phyloP scores from a whole-genome alignment of 2,113 vertebrate genomes.

The Clarias batrachus region DNA sequence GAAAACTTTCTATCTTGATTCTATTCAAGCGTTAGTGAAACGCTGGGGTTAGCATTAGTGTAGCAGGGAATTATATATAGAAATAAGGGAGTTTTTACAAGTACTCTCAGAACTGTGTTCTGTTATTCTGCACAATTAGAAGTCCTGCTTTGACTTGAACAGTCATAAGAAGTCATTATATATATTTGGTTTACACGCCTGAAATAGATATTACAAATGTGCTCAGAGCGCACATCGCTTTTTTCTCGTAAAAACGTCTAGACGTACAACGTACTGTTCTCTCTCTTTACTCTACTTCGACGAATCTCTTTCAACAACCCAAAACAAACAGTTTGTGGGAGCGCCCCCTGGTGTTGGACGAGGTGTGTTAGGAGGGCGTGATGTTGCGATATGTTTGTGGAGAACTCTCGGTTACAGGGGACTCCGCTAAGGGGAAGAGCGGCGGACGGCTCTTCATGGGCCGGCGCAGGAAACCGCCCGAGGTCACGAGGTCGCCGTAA shows the following conservation, averaged over 20 bases:
- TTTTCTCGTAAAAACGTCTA: background rate
- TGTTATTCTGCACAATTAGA: no score
- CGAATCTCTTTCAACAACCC: background rate
- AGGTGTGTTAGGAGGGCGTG: constrained; percentile 15
- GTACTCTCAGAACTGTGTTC: no score
- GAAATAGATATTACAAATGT: background rate
- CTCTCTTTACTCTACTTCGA: background rate
- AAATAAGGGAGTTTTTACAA: no score
- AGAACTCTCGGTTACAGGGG: constrained; percentile 58
- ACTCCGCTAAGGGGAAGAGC: constrained; percentile 57
- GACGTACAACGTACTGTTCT: background rate
- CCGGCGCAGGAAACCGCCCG: constrained; percentile 70
- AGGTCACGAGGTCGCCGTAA: constrained; percentile 91
- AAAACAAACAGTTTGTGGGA: background rate
- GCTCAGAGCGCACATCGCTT: background rate
- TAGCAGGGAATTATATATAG: no score
- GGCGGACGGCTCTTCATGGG: constrained; percentile 52
- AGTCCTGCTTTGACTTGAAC: no score
- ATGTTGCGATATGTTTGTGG: constrained; percentile 69
- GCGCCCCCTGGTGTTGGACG: constrained; percentile 10
- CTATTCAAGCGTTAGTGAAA: no score
- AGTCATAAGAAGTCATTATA: background rate
- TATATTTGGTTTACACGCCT: background rate
- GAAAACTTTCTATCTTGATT: no score
- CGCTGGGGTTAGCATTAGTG: no score